A percentile compares a stretch with the other conserved stretches of the same genome.
Evolutionary conservation across 2,888 invertebrate species (phyloP).

Genomic region (Boloria euphrosyne): DNA sequence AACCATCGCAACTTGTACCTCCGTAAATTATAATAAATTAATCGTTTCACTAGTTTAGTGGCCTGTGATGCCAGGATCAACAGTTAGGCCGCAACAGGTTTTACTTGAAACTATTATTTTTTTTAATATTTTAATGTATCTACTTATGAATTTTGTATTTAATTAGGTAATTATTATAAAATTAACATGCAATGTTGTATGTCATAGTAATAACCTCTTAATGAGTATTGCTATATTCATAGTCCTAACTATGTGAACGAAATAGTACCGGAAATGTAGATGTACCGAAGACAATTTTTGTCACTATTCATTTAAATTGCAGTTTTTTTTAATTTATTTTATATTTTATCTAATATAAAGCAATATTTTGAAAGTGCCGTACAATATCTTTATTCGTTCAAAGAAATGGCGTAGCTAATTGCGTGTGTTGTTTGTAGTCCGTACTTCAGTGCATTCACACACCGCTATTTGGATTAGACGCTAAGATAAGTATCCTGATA

Average conservation of each 20-base stretch:
- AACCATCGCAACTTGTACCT: slow-evolving; percentile 60
- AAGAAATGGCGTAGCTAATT: slow-evolving; percentile 54
- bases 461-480: slow-evolving; percentile 41
- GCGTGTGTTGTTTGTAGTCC: slow-evolving; percentile 33
- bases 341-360: not conserved
- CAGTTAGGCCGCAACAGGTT: not conserved
- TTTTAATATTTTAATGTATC: not conserved
- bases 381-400: slow-evolving; percentile 58
- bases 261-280: too few species aligned
- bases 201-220: too few species aligned
- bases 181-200: too few species aligned
- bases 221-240: too few species aligned
- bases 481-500: slow-evolving; percentile 40
- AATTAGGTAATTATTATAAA: too few species aligned
- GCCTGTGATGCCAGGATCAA: slow-evolving; percentile 5
- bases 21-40: slow-evolving; percentile 48
- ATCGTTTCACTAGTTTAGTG: slow-evolving; percentile 27
- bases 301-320: not conserved
- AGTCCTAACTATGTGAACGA: too few species aligned
- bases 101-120: not conserved
- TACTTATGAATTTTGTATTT: too few species aligned
- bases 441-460: slow-evolving; percentile 34
- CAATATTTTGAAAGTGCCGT: slow-evolving; percentile 8
- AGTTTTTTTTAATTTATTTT: not conserved
- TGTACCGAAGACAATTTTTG: too few species aligned